Evolutionary conservation across 2,113 vertebrate species (phyloP), one percentile per base, ranked within the genome.

Genomic region (Gallinago paraguaiae): DNA sequence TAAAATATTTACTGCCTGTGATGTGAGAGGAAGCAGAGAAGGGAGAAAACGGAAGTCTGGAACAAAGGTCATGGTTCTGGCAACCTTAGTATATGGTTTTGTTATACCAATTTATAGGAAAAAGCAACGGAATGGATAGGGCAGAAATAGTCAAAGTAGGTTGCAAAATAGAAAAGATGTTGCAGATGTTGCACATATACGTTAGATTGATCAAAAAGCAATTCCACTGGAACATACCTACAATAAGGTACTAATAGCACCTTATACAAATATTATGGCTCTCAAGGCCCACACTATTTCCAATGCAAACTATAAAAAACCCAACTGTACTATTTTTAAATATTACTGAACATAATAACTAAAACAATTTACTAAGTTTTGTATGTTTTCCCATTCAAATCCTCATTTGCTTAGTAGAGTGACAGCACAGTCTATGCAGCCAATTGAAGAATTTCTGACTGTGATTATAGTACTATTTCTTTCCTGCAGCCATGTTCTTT

Each of bases 1-100:
- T 95, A 92, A 97, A 94, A 64, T 85, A 91, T 96, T 95, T 95
- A 85, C 56, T 95, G 95, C 96, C 93, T 75, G 43, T 45, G 14
- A 45, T 77, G 48, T 76, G 39, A 82, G 61, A 95, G 90, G 53
- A 93, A 72, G 48, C 37, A 67, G 72, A 94, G 72, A 81, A 90
- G 33, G 82, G 50, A 63, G 41, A 93, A 82, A 74, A 88, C 9
- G 77, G 84, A 96, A 92, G 33, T 51, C 22, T 31, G 35, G 48
- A 61, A 84, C 77, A 96, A 95, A 79, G 92, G 92, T 92, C 92
- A 88, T 9, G 45, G 84, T 33, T 77, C 63, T 96, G 65, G 78
- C 13, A 67, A 86, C 28, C 39, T 88, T 78, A 35, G 33, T 93
- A 46, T 39, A 63, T 82, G 57, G 27, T 81, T 93, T 94, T 90